Conservation (phyloP, 2,113 vertebrate species). For the Cryptotis parvus region DNA sequence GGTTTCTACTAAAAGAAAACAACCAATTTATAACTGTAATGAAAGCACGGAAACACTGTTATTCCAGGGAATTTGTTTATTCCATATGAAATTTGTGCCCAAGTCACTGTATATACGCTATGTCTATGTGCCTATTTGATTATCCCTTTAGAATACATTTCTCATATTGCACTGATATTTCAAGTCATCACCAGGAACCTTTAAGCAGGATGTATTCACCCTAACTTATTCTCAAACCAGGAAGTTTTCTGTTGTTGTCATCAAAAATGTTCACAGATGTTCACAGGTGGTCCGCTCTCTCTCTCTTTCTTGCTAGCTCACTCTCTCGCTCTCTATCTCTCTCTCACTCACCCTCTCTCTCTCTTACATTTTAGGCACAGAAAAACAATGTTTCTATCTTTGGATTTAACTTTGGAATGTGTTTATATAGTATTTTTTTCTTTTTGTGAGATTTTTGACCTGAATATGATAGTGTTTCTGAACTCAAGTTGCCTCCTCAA, state of each 20-base stretch:
- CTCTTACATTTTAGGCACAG: accelerated
- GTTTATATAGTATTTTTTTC: not conserved
- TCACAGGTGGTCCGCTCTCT: not conserved
- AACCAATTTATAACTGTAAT: not conserved
- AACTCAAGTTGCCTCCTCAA: not conserved
- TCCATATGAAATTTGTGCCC: not conserved
- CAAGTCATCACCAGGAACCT: not conserved
- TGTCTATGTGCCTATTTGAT: not conserved
- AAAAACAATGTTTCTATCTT: not conserved
- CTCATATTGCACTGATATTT: not conserved
- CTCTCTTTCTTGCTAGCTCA: too few relatives aligned
- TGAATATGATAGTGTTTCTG: not conserved
- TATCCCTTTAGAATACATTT: not conserved
- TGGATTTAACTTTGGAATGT: not conserved
- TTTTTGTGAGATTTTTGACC: not conserved
- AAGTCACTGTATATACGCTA: not conserved
- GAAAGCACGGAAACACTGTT: not conserved
- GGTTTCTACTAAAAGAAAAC: not conserved
- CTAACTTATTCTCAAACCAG: not conserved
- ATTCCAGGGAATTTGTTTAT: not conserved
- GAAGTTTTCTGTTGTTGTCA: not conserved
- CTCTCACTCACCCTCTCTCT: not conserved
- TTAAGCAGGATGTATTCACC: not conserved
- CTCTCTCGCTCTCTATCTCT: too few relatives aligned
- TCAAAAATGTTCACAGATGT: not conserved